These are phyloP conservation scores for Parapsyche elsis DNA, from an alignment of 1,140 invertebrate species.

Conservation along the genomic window DNA sequence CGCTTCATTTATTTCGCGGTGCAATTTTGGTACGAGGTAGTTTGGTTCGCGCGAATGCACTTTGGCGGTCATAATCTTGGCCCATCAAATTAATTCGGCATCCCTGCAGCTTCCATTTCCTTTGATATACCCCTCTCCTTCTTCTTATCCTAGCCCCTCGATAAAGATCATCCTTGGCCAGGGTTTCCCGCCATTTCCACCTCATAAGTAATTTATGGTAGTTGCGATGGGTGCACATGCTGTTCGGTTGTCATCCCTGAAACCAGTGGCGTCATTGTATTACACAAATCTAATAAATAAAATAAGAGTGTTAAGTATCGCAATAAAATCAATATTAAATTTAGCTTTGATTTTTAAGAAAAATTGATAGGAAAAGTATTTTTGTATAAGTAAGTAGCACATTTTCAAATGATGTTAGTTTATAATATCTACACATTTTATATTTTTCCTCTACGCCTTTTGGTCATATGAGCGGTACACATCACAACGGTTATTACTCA, in stretches of 20 bases:
- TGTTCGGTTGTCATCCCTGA: conserved; percentile 2
- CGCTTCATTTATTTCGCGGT: conserved; percentile 7
- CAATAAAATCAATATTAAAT: too few species aligned
- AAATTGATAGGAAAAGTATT: too few species aligned
- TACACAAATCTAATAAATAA: neutral
- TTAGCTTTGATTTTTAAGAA: too few species aligned
- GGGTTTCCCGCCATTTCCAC: conserved; percentile 48
- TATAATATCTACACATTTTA: too few species aligned
- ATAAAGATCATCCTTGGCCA: conserved; percentile 48
- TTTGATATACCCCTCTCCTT: neutral
- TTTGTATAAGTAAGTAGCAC: too few species aligned
- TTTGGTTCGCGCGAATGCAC: neutral
- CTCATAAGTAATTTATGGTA: conserved; percentile 56
- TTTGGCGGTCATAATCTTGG: conserved; percentile 41
- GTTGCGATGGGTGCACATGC: conserved; percentile 26
- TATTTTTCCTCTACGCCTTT: conserved; percentile 12
- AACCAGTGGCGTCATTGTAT: neutral
- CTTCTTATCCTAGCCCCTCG: neutral
- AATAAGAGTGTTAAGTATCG: too few species aligned
- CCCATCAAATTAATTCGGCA: conserved; percentile 51
- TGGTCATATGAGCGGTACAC: conserved; percentile 2
- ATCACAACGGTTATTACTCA: conserved; percentile 20
- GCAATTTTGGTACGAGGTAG: conserved; percentile 4
- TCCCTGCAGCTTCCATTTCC: neutral
- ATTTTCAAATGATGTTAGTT: too few species aligned